Evolutionary conservation across 2,797 vertebrate species (phyloP).

Genomic region (Micropoecilia bifurca): DNA sequence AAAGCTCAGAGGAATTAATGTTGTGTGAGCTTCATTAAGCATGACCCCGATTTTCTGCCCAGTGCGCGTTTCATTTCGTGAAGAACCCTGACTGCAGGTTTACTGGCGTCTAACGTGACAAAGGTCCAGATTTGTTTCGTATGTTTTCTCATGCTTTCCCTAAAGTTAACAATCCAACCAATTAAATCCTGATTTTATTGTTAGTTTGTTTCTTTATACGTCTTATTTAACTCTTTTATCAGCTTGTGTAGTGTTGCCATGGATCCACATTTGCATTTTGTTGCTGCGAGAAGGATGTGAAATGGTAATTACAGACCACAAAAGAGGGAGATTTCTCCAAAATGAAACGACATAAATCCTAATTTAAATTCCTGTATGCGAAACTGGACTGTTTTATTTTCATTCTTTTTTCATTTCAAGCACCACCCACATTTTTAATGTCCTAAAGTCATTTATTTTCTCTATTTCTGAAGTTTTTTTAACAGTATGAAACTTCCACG

Average conservation of each 20-base stretch:
- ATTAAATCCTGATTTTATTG: slow-evolving; percentile 18
- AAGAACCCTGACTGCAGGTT: slow-evolving; percentile 60
- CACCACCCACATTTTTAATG: not conserved
- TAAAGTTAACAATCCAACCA: slow-evolving; percentile 18
- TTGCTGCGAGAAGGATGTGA: slow-evolving; percentile 56
- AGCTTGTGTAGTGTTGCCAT: slow-evolving; percentile 47
- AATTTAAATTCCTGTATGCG: slow-evolving; percentile 66
- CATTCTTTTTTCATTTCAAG: slow-evolving; percentile 2
- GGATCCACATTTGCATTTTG: slow-evolving; percentile 71
- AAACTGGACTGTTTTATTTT: slow-evolving; percentile 27
- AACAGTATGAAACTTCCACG: not conserved
- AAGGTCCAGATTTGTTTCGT: slow-evolving; percentile 24
- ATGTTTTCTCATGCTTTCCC: slow-evolving; percentile 9
- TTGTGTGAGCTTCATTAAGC: slow-evolving; percentile 63
- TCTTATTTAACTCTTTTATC: slow-evolving; percentile 58
- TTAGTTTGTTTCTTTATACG: slow-evolving; percentile 40
- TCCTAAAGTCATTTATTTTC: not conserved
- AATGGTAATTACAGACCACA: slow-evolving; percentile 62
- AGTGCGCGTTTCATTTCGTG: slow-evolving; percentile 46
- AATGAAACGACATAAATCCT: slow-evolving; percentile 67
- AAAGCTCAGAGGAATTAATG: slow-evolving; percentile 54
- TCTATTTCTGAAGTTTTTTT: not conserved
- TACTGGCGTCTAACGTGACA: slow-evolving; percentile 42
- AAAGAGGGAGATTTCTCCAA: slow-evolving; percentile 51
- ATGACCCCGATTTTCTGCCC: slow-evolving; percentile 53